Percentiles rank a stretch among this genome's conserved stretches.
These are phyloP conservation scores for Phymorhynchus buccinoides DNA, from an alignment of 1,140 invertebrate species.

Conservation along the genomic window DNA sequence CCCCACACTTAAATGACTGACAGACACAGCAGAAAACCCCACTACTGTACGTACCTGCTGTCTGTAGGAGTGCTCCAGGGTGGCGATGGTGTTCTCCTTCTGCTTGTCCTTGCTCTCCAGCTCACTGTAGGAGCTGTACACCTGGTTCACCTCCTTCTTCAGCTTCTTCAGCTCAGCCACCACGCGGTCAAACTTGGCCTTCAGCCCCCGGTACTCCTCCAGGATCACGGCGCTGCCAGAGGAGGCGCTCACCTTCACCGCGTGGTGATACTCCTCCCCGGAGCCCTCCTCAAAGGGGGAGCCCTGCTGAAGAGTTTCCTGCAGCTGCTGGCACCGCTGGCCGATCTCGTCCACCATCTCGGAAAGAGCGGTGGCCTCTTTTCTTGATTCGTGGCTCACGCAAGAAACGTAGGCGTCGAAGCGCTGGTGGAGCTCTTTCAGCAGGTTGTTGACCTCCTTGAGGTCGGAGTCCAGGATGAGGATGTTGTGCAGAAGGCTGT, in stretches of 20 bases:
- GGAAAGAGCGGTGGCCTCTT: slow-evolving; percentile 45
- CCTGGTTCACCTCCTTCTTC: slow-evolving; percentile 54
- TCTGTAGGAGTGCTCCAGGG: slow-evolving; percentile 55
- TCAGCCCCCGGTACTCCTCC: slow-evolving; percentile 57
- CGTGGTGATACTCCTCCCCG: slow-evolving; percentile 43
- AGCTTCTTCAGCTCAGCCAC: slow-evolving; percentile 58
- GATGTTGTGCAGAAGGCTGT: slow-evolving; percentile 60
- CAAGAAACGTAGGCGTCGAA: slow-evolving; percentile 54
- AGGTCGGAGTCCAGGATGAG: slow-evolving; percentile 59
- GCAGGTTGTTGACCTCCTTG: slow-evolving; percentile 57
- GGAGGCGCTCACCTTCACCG: slow-evolving; percentile 41
- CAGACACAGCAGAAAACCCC: no score
- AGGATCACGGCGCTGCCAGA: slow-evolving; percentile 54
- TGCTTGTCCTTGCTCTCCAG: slow-evolving; percentile 54
- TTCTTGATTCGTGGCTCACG: slow-evolving; percentile 48
- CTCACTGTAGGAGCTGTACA: slow-evolving; percentile 50
- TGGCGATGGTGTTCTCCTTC: slow-evolving; percentile 50
- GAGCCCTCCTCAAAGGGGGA: neutral
- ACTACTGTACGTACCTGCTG: slow-evolving; percentile 45
- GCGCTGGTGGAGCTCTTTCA: slow-evolving; percentile 51
- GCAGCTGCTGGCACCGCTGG: slow-evolving; percentile 55
- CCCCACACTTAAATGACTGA: no score
- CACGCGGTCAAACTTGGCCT: slow-evolving; percentile 58
- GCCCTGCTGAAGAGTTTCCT: slow-evolving; percentile 61
- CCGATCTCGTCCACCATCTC: slow-evolving; percentile 59